These are phyloP conservation scores for Amia ocellicauda DNA, from an alignment of 2,113 vertebrate genomes.

Conservation along the genomic window DNA sequence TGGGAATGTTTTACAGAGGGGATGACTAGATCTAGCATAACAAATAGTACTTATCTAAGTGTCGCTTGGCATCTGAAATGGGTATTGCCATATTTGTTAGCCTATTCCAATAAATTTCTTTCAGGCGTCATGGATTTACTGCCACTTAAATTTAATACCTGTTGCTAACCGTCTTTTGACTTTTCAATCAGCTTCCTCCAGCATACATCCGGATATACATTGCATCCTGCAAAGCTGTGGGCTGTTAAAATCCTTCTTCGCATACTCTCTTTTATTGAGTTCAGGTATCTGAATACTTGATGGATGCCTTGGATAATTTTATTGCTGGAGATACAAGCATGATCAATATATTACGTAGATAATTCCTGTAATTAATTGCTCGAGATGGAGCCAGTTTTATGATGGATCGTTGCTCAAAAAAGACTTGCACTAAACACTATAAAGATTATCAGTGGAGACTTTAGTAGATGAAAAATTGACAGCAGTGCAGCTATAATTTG, in stretches of 20 bases:
- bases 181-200: background rate
- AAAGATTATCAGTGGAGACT: background rate
- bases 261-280: background rate
- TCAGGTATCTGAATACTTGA: background rate
- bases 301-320: background rate
- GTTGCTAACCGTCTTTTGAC: background rate
- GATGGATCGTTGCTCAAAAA: background rate
- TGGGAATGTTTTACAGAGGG: too few species aligned
- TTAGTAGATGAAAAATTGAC: too few species aligned
- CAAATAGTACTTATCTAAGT: too few species aligned
- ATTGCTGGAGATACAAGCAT: background rate
- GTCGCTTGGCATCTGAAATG: too few species aligned
- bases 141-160: background rate
- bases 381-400: background rate
- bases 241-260: background rate
- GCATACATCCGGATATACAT: too few species aligned
- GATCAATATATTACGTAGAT: background rate
- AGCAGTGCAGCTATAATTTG: too few species aligned
- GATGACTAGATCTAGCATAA: too few species aligned
- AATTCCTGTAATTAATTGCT: conserved; percentile 7
- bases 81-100: too few species aligned
- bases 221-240: background rate
- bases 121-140: too few species aligned
- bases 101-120: too few species aligned
- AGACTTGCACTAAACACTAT: background rate